Evolutionary conservation across 2,888 invertebrate species (phyloP), one percentile per base, ranked within the genome.

Genomic region (Globia sparganii): DNA sequence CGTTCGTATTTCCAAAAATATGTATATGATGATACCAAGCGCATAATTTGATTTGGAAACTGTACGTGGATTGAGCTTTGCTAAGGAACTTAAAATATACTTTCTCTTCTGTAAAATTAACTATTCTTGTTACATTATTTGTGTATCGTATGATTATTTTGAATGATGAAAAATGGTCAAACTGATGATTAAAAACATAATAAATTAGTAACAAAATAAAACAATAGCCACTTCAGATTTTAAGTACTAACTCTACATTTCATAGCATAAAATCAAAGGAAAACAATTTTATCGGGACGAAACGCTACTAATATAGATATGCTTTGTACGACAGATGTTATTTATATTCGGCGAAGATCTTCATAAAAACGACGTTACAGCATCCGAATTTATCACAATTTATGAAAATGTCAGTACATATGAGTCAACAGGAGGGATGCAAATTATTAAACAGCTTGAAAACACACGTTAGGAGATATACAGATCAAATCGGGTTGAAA

Each of bases 361-460:
- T 46, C 78, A 62, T 62, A 78, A 11, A 62, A 78, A 25, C 28
- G 77, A 77, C 53, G 71, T 25, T 77, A 53, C 28, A 71, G 77
- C 77, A 62, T 37, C 78, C 78, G 43, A 59, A 77, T 31, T n/a
- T 31, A 58, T 58, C n/a, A 43, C 11, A 75, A 61, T 49, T 37
- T 31, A 62, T 71, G 61, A 77, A 78, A 78, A 78, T 71, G 43
- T 78, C 77, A 77, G 71, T 62, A 78, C 25, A 28, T 28, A 58
- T 58, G 9, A 61, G 43, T 28, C 43, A 78, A 53, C 31, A 59
- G 9, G 21, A 62, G 71, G 37, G 34, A 72, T 72, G 79, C 70
- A 78, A 40, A 25, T 25, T 46, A 66, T 79, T 58, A 65, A 79
- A 79, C 43, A 56, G 73, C n/a, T 73, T 43, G 4, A 79, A 72